These are phyloP conservation scores for Eulemur albifrons DNA, from an alignment of 2,797 vertebrate species.

Conservation along the genomic window DNA sequence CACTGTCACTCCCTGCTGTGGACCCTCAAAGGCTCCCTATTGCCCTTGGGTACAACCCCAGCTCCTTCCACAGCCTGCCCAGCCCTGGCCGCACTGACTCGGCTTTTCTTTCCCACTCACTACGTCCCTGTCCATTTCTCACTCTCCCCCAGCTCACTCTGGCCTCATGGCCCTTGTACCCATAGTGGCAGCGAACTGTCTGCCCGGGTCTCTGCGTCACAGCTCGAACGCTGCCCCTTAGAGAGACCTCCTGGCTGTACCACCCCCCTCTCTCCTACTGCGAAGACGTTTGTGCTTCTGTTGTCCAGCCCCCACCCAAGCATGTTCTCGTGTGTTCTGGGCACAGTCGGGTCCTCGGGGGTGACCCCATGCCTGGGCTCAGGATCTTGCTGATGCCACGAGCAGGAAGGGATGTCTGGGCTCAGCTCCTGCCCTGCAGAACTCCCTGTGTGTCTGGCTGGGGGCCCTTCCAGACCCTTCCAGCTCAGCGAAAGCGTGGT, in stretches of 20 bases:
- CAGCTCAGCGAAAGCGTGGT: neutral
- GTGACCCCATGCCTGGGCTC: fast-evolving
- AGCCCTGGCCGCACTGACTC: fast-evolving
- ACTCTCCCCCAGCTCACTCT: neutral
- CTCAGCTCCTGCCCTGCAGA: neutral
- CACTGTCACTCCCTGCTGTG: neutral
- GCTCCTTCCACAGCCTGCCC: neutral
- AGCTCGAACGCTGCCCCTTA: neutral
- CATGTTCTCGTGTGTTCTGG: neutral
- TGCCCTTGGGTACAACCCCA: neutral
- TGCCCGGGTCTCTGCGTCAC: fast-evolving
- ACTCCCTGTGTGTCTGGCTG: neutral
- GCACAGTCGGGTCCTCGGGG: neutral
- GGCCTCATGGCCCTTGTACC: neutral
- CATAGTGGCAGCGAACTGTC: neutral
- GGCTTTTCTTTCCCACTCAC: neutral
- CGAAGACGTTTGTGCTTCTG: neutral
- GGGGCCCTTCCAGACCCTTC: neutral
- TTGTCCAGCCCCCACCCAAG: neutral
- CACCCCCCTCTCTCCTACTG: no score
- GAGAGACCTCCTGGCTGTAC: neutral
- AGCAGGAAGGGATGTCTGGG: neutral
- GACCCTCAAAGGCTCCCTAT: neutral
- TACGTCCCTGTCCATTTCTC: neutral
- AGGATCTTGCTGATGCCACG: no score